These are phyloP conservation scores for Ceraclea dissimilis DNA, from an alignment of 2,888 invertebrate genomes.

Conservation along the genomic window DNA sequence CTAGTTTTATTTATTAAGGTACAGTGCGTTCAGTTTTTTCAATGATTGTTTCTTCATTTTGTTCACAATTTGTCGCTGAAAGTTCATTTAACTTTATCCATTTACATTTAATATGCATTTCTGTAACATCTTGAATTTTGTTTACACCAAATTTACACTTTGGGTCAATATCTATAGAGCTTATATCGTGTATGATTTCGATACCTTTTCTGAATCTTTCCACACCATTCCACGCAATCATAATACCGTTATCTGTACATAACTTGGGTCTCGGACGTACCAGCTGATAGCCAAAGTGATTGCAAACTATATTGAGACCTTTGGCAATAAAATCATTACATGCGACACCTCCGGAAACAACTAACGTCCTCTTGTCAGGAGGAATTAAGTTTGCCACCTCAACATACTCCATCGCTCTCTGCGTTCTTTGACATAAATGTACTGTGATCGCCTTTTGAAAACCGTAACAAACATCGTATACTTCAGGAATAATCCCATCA, in stretches of 20 bases:
- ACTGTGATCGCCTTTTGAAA: constrained; percentile 66
- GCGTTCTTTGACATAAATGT: constrained; percentile 75
- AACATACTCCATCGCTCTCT: constrained; percentile 74
- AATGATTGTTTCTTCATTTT: not conserved
- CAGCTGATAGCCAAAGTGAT: constrained; percentile 55
- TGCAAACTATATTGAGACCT: constrained; percentile 60
- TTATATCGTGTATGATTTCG: constrained; percentile 38
- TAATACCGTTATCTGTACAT: constrained; percentile 97
- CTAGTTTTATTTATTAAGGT: too few relatives aligned
- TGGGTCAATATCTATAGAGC: constrained; percentile 52
- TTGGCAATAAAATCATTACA: constrained; percentile 76
- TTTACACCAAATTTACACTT: constrained; percentile 56
- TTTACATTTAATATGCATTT: constrained; percentile 49
- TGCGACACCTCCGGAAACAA: constrained; percentile 95
- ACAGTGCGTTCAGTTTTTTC: not conserved
- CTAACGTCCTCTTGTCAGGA: constrained; percentile 50
- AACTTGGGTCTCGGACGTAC: constrained; percentile 72
- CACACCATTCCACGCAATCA: constrained; percentile 98
- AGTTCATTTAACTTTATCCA: constrained; percentile 36
- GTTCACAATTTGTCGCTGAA: not conserved
- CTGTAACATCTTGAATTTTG: constrained; percentile 49
- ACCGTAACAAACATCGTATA: constrained; percentile 78
- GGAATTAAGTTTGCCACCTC: constrained; percentile 55
- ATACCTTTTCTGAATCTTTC: constrained; percentile 49
- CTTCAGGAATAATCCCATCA: constrained; percentile 65